Evolutionary conservation across 2,888 invertebrate genomes (phyloP).

Genomic region (Xestobium rufovillosum): DNA sequence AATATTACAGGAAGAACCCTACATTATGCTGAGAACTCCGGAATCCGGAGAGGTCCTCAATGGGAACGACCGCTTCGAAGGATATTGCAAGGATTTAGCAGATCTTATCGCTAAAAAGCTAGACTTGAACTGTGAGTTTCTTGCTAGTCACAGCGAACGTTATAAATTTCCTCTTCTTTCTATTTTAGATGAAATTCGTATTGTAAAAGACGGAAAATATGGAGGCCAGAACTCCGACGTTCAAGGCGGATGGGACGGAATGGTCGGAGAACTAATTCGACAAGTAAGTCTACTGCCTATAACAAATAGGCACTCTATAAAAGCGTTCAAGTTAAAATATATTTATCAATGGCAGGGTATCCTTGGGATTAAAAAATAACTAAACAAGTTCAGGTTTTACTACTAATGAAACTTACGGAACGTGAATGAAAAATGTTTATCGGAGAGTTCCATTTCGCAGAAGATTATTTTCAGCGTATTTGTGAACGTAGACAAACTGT

Average conservation of each 20-base stretch:
- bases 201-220: constrained; percentile 80
- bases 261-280: constrained; percentile 79
- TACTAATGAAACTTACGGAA: no score
- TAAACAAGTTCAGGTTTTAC: no score
- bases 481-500: no score
- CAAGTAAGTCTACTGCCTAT: constrained; percentile 68
- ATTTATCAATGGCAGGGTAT: no score
- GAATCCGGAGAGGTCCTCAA: constrained; percentile 56
- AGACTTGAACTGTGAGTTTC: constrained; percentile 74
- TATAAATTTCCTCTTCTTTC: not conserved
- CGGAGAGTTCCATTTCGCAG: no score
- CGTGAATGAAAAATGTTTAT: no score
- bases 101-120: constrained; percentile 72
- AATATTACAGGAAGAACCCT: constrained; percentile 68
- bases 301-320: not conserved
- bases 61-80: constrained; percentile 76
- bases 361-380: no score
- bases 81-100: constrained; percentile 88
- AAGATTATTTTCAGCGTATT: no score
- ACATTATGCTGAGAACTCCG: constrained; percentile 68
- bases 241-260: constrained; percentile 78
- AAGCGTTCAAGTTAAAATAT: no score
- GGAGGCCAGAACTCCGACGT: constrained; percentile 68
- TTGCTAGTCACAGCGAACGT: not conserved
- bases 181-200: constrained; percentile 68